Evolutionary conservation across 2,797 vertebrate species (phyloP), one percentile per base, ranked within the genome.

Genomic region (Fringilla coelebs): DNA sequence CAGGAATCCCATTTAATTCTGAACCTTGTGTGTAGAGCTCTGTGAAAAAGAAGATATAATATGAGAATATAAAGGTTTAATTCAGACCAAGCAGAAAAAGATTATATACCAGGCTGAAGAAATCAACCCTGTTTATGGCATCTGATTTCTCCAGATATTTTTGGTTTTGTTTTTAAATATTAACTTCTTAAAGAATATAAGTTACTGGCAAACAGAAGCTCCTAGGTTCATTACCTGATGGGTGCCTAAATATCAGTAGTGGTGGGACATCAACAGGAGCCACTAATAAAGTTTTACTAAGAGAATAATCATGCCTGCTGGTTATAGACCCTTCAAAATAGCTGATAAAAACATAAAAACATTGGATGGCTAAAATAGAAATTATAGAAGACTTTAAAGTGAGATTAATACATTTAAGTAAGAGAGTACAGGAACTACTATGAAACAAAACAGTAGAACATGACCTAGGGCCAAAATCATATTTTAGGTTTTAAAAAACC

Each of bases 401-500:
- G 6, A 25, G 29, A 85, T 61, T 31, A 61, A 55, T 12, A 24
- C 22, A 55, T 76, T 62, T 85, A 62, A 62, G 9, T 40, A 43
- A 34, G 8, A 32, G 3, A 49, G 18, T 29, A 40, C 8, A 89
- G 3, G 16, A 79, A 11, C 4, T 40, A 21, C 7, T 12, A 38
- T 52, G 29, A 41, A 57, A 13, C 5, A 91, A 80, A 93, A 32
- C 7, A 34, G 11, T n/a, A 20, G 6, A 38, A 8, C 10, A 28
- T 43, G 24, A 77, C 13, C 5, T 26, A 49, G 5, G 14, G 7
- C 4, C 2, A 70, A 70, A 70, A 26, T 10, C 1, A 25, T 13
- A 2, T 1, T 8, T n/a, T 49, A n/a, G 2, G n/a, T 55, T 57
- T 25, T 24, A 29, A 49, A 57, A 7, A 13, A 11, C 0, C 31